A percentile compares a stretch with the other conserved stretches of the same genome.
Evolutionary conservation across 2,113 vertebrate species (phyloP).

Genomic region (Sterna hirundo): DNA sequence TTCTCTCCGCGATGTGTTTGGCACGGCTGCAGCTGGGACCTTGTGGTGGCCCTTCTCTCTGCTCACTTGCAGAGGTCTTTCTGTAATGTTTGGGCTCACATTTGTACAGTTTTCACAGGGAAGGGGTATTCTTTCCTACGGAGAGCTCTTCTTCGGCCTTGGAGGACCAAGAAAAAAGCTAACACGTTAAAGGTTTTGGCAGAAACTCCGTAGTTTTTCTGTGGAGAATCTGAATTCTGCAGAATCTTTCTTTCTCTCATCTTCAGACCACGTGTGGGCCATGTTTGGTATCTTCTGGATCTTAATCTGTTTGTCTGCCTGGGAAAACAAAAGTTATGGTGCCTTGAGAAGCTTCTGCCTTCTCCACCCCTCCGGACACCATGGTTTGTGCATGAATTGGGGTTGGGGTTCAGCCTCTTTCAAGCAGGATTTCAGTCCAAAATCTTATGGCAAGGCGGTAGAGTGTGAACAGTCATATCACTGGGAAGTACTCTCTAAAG

Average conservation of each 20-base stretch:
- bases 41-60: neutral
- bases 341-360: neutral
- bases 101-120: neutral
- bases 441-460: neutral
- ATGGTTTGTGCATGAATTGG: fast-evolving
- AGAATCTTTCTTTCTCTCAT: neutral
- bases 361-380: no score
- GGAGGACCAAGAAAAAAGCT: neutral
- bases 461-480: neutral
- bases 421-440: neutral
- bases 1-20: neutral
- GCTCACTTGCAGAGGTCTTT: neutral
- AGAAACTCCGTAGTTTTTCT: neutral
- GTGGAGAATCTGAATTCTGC: neutral
- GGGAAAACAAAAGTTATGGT: neutral
- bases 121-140: neutral
- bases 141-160: neutral
- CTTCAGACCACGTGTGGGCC: neutral
- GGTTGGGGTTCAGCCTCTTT: neutral
- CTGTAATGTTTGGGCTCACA: fast-evolving
- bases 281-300: neutral
- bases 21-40: neutral
- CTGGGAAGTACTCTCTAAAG: neutral
- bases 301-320: neutral
- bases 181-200: neutral